Evolutionary conservation across 2,888 invertebrate genomes (phyloP).

Genomic region (Troglohyphantes excavatus): DNA sequence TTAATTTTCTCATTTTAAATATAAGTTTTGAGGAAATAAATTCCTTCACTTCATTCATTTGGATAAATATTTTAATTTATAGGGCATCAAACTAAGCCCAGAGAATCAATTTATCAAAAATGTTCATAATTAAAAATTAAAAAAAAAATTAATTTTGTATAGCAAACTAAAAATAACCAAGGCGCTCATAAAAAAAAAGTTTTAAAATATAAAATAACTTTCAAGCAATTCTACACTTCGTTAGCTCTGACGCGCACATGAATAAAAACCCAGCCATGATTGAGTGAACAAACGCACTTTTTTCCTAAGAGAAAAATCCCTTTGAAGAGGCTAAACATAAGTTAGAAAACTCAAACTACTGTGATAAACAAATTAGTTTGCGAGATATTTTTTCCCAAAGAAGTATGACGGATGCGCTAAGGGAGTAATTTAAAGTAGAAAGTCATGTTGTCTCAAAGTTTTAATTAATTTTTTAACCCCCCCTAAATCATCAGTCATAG

Average conservation of each 20-base stretch:
- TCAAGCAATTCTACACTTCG: background rate
- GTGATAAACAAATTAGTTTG: constrained; percentile 35
- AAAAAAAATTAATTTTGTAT: too few relatives aligned
- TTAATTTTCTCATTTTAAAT: too few relatives aligned
- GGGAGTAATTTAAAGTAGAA: constrained; percentile 42
- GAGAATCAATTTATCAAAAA: too few relatives aligned
- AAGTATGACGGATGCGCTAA: background rate
- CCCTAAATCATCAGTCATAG: constrained; percentile 38
- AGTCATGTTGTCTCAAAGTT: constrained; percentile 19
- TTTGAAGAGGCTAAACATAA: background rate
- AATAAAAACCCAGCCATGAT: constrained; percentile 12
- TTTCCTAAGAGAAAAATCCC: background rate
- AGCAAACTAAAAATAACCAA: too few relatives aligned
- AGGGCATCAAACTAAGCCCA: too few relatives aligned
- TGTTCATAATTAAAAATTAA: too few relatives aligned
- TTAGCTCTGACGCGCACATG: background rate
- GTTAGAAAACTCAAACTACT: constrained; percentile 18
- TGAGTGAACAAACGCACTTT: constrained; percentile 8
- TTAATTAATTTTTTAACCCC: constrained; percentile 18
- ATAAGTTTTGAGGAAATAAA: too few relatives aligned
- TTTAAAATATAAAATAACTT: background rate
- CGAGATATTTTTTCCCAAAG: background rate
- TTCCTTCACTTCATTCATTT: too few relatives aligned
- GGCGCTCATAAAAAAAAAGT: too few relatives aligned
- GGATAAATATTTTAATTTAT: too few relatives aligned